These are phyloP conservation scores for Aphaenogaster floridana DNA, from an alignment of 1,140 invertebrate genomes.

Conservation along the genomic window DNA sequence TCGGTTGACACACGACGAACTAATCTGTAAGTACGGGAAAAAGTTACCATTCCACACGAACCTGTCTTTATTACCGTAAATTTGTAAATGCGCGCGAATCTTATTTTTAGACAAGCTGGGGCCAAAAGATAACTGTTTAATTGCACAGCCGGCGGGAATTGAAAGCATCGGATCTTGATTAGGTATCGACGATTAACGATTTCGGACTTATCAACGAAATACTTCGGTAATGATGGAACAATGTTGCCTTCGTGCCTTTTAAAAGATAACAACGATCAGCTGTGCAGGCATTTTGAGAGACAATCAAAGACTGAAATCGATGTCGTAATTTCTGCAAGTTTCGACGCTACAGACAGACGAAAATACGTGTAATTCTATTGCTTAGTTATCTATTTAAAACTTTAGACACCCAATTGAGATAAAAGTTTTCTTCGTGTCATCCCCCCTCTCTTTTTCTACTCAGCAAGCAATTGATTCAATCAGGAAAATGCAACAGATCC, in stretches of 20 bases:
- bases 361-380: background rate
- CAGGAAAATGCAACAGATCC: too few relatives aligned
- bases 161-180: background rate
- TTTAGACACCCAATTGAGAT: background rate
- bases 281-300: background rate
- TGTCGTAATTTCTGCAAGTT: background rate
- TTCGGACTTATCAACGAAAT: conserved; percentile 33
- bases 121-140: background rate
- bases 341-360: background rate
- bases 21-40: background rate
- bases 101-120: background rate
- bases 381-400: conserved; percentile 6
- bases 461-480: too few relatives aligned
- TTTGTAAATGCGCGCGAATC: background rate
- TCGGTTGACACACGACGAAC: background rate
- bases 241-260: conserved; percentile 22
- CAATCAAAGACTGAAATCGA: background rate
- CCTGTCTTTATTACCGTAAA: background rate
- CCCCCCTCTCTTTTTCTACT: background rate
- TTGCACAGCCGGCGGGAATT: conserved; percentile 7
- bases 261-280: conserved; percentile 45
- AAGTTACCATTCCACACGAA: background rate
- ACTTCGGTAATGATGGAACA: conserved; percentile 1
- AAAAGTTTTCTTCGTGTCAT: background rate
- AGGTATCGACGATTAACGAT: background rate